Conservation (phyloP, 2,888 invertebrate genomes). For the Sthenelais limicola region DNA sequence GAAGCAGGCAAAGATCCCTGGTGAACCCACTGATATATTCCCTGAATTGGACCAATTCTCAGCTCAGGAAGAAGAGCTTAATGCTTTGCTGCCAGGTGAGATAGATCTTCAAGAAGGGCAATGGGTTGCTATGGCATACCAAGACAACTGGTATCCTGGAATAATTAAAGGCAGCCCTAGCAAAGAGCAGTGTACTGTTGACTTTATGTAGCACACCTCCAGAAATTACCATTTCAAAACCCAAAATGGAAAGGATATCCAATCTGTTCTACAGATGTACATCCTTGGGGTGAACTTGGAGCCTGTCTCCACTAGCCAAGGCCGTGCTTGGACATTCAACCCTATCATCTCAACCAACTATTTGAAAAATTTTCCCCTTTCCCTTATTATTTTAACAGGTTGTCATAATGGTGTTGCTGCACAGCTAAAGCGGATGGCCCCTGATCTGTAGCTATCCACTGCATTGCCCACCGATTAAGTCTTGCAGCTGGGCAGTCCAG, state of each 20-base stretch:
- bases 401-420: too few relatives aligned
- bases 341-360: too few relatives aligned
- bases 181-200: not conserved
- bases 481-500: too few relatives aligned
- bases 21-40: too few relatives aligned
- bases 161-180: too few relatives aligned
- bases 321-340: too few relatives aligned
- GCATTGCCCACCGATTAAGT: too few relatives aligned
- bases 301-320: not conserved
- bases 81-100: not conserved
- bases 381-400: too few relatives aligned
- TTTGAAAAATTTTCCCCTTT: too few relatives aligned
- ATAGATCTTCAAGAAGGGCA: not conserved
- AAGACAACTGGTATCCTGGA: slow-evolving; percentile 20
- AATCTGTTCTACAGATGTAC: not conserved
- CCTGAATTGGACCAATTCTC: not conserved
- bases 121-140: slow-evolving; percentile 19
- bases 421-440: too few relatives aligned
- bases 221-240: slow-evolving; percentile 10
- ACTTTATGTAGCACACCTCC: not conserved
- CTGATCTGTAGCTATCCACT: too few relatives aligned
- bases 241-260: slow-evolving; percentile 3
- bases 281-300: not conserved
- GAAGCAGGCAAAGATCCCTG: too few relatives aligned
- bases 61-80: not conserved